Evolutionary conservation across 2,113 vertebrate genomes (phyloP), one percentile per base, ranked within the genome.

Genomic region (Brachypteracias leptosomus): DNA sequence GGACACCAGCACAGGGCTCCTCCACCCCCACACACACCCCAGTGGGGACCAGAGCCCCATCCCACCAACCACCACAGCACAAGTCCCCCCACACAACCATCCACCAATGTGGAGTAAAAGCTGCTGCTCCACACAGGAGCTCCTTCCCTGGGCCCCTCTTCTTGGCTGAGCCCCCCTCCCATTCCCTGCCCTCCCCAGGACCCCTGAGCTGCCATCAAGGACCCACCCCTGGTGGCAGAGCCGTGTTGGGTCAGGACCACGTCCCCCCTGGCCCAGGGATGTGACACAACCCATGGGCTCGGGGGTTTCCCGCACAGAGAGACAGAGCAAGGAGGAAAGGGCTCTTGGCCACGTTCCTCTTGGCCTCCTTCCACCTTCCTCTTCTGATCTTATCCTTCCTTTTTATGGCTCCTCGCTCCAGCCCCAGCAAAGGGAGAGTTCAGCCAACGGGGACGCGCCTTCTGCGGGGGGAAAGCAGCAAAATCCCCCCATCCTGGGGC

Each of bases 201-300:
- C 3, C 28, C 77, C 62, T 0, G 2, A 11, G 19, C 7, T 0
- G 0, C 63, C 0, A 0, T 2, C 0, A 0, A 33, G 36, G 77
- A 20, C 12, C 1, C 20, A 54, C 11, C 49, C 47, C 19, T 52
- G 0, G 14, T 8, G 49, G 13, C 72, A 33, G 19, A 46, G 44
- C 82, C 1, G 0, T 7, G 52, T 0, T 3, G 82, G 16, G 13
- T 47, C 3, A 2, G 21, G 62, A 71, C 51, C 14, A 0, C 1
- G 14, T 47, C n/a, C 29, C 1, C 0, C 52, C 59, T 24, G 79
- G 79, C 55, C 1, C 46, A 7, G 79, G 46, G 88, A 21, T 15
- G 80, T 2, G 33, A 10, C 46, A 4, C 59, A 38, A 25, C 33
- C 88, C 79, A 4, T 46, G 3, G 71, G 3, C 38, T 24, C 8